These are phyloP conservation scores for Hoplostethus atlanticus DNA, from an alignment of 2,797 vertebrate genomes.

Conservation along the genomic window DNA sequence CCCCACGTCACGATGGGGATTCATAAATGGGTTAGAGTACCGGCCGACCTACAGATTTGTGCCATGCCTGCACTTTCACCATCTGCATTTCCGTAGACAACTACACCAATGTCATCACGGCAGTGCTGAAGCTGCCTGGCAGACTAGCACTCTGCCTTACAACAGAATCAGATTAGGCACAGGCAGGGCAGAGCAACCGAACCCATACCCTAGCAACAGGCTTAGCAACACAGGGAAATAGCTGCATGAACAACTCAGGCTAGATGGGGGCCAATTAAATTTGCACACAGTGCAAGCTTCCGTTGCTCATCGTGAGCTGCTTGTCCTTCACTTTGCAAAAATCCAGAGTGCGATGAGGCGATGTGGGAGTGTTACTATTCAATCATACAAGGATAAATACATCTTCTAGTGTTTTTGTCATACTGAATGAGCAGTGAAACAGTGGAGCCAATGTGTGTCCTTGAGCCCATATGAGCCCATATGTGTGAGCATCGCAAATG, in stretches of 20 bases:
- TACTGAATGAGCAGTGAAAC: conserved; percentile 40
- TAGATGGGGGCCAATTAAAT: conserved; percentile 51
- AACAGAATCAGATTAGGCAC: conserved; percentile 37
- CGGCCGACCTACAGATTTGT: conserved; percentile 12
- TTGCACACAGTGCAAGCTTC: conserved; percentile 36
- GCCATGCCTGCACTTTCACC: conserved; percentile 29
- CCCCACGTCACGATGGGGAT: conserved; percentile 37
- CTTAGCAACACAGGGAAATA: conserved; percentile 70
- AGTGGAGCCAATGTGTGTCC: conserved; percentile 25
- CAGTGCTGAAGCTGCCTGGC: conserved; percentile 25
- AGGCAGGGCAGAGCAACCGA: conserved; percentile 37
- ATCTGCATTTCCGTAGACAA: conserved; percentile 19
- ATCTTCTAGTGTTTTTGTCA: conserved; percentile 15
- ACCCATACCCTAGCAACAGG: conserved; percentile 77
- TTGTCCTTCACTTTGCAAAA: conserved; percentile 23
- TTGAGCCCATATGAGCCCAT: background rate
- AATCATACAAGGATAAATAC: conserved; percentile 4
- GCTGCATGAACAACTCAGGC: conserved; percentile 42
- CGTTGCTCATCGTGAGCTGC: conserved; percentile 41
- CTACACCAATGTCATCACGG: background rate
- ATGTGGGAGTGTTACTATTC: conserved; percentile 43
- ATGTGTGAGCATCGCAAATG: background rate
- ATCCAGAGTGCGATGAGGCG: conserved; percentile 16
- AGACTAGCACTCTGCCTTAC: conserved; percentile 38
- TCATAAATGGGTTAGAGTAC: conserved; percentile 55